Base-by-base conservation (phyloP, 2,888 invertebrate species). In the Noctua pronuba region DNA sequence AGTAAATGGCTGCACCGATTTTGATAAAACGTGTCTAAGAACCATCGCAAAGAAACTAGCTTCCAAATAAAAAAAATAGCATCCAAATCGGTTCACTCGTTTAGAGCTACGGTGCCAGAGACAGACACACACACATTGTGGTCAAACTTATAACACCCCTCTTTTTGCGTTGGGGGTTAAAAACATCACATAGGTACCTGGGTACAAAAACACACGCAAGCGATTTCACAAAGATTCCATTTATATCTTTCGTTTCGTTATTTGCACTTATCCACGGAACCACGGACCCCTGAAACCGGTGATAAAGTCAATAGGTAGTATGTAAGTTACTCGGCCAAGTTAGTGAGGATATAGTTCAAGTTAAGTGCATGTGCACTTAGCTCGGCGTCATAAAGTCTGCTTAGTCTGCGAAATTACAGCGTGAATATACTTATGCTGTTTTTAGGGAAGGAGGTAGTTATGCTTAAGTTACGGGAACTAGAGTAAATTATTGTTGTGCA, bases 311-410 rank as follows among this genome's bases (percentile, higher is more conserved):
- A 70, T 83, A 38, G 24, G 52, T 62, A 28, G 35, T 70, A n/a
- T 28, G 21, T 78, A 38, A 62, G 66, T 82, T 58, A 38, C 55
- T 67, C 21, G 24, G 6, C 18, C 46, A 71, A 79, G 67, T 79
- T 44, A 67, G n/a, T 16, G 24, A 58, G 28, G 41, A 35, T 55
- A 52, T 73, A 62, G 16, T 64, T 79, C 64, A 67, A 41, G 67
- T 77, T 85, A 85, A 86, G 86, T 80, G 86, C 83, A 78, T 31
- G 28, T 82, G 82, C 86, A 86, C 85, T 86, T 85, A 83, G 72
- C 35, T 7, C 16, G 55, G 11, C 60, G 58, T 72, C 85, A 67
- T 86, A 80, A 83, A 77, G 38, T 58, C 77, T 73, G 70, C 67
- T 71, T 68, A 65, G 52, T 64, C 41, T 28, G 41, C 21, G 7